Conservation (phyloP, 2,888 invertebrate species). For the Yponomeuta malinellus region DNA sequence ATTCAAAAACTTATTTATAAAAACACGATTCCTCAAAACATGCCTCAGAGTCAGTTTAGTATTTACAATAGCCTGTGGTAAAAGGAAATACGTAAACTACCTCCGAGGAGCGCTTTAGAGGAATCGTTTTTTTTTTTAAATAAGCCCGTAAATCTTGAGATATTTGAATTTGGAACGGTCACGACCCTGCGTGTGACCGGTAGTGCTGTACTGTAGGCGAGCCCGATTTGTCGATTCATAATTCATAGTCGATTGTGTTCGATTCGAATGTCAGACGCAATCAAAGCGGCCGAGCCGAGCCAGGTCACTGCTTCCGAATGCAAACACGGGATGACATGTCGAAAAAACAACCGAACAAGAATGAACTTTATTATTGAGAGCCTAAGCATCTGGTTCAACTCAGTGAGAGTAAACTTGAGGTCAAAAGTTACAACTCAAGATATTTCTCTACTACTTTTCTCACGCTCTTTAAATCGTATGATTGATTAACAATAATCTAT, state of each 20-base stretch:
- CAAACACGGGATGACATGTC: slow-evolving; percentile 61
- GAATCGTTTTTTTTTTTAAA: background rate
- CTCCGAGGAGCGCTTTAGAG: too few species aligned
- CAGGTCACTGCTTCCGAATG: slow-evolving; percentile 70
- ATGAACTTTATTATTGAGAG: background rate
- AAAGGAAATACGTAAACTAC: too few species aligned
- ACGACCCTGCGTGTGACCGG: background rate
- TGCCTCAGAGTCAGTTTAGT: too few species aligned
- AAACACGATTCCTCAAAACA: too few species aligned
- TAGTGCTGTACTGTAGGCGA: slow-evolving; percentile 5
- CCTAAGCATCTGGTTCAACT: background rate
- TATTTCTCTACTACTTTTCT: slow-evolving; percentile 4
- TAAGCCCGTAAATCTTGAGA: background rate
- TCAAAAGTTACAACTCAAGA: slow-evolving; percentile 3
- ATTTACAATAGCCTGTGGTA: too few species aligned
- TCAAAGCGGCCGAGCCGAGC: slow-evolving; percentile 47
- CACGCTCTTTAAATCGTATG: slow-evolving; percentile 8
- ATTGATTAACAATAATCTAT: slow-evolving; percentile 8
- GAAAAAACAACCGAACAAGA: background rate
- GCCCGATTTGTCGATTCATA: slow-evolving; percentile 15
- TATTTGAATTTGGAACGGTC: slow-evolving; percentile 9
- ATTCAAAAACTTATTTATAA: too few species aligned
- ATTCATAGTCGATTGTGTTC: slow-evolving; percentile 58
- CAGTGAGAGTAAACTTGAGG: background rate
- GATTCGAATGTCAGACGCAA: slow-evolving; percentile 70